Conservation (phyloP, 2,797 vertebrate genomes). For the Hapalemur alaotrensis region DNA sequence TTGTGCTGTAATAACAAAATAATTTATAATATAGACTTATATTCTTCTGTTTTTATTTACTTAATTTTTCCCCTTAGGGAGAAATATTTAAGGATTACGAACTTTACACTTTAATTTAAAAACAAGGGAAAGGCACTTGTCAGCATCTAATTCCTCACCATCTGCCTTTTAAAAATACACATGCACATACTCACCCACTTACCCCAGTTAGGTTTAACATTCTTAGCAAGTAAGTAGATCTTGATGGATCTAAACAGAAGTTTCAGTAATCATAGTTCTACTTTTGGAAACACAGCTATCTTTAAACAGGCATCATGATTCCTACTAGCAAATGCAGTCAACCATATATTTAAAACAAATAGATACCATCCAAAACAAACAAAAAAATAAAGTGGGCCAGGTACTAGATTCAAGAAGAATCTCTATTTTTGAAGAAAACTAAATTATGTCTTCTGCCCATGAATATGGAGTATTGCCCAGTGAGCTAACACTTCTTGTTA, state of each 20-base stretch:
- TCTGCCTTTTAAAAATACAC: constrained; percentile 60
- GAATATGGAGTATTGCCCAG: constrained; percentile 60
- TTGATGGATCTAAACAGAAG: constrained; percentile 64
- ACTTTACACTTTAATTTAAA: constrained; percentile 66
- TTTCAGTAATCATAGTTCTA: constrained; percentile 59
- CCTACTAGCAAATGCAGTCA: constrained; percentile 47
- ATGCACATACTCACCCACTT: constrained; percentile 25
- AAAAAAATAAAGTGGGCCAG: constrained; percentile 52
- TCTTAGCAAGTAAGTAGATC: constrained; percentile 67
- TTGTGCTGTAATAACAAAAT: constrained; percentile 34
- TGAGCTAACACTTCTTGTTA: constrained; percentile 63
- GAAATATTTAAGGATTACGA: constrained; percentile 68
- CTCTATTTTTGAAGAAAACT: constrained; percentile 57
- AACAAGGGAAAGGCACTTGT: constrained; percentile 59
- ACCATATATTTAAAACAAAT: constrained; percentile 52
- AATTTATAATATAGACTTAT: constrained; percentile 21
- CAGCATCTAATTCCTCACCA: constrained; percentile 58
- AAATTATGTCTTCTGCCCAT: constrained; percentile 34
- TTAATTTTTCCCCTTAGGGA: constrained; percentile 41
- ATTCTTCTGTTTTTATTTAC: constrained; percentile 60
- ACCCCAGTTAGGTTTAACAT: constrained; percentile 45
- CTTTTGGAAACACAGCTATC: constrained; percentile 50
- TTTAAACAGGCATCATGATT: constrained; percentile 59
- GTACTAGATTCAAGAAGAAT: constrained; percentile 54
- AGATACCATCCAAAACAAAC: constrained; percentile 52